Conservation (phyloP, 2,113 vertebrate genomes). For the Tringa solitaria region DNA sequence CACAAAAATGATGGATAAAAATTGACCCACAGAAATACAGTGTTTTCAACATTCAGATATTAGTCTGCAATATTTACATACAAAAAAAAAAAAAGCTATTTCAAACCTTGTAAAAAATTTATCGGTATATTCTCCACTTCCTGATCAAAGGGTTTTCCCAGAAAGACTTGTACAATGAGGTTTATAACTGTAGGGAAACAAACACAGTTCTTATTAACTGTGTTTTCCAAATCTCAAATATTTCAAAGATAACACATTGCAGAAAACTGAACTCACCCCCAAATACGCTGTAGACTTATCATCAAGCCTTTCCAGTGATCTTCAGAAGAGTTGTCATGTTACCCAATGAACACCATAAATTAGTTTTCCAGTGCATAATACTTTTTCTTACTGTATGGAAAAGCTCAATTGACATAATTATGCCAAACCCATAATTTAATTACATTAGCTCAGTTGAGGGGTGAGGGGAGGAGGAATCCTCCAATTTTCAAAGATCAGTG, state of each 20-base stretch:
- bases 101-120: neutral
- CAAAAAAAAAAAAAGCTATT: neutral
- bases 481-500: neutral
- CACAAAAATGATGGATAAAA: rapidly evolving
- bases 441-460: neutral
- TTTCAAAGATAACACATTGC: neutral
- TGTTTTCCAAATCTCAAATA: neutral
- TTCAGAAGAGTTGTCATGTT: neutral
- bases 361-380: neutral
- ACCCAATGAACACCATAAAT: neutral
- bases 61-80: neutral
- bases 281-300: rapidly evolving
- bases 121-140: neutral
- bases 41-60: neutral
- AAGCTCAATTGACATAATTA: neutral
- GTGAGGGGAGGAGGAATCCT: neutral
- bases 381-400: neutral
- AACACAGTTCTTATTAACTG: neutral
- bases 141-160: neutral
- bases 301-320: neutral
- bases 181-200: neutral
- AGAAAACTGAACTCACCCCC: neutral
- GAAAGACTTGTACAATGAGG: neutral
- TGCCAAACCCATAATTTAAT: neutral
- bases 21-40: neutral